Conservation (phyloP, 1,140 invertebrate species). For the Oppia nitens region DNA sequence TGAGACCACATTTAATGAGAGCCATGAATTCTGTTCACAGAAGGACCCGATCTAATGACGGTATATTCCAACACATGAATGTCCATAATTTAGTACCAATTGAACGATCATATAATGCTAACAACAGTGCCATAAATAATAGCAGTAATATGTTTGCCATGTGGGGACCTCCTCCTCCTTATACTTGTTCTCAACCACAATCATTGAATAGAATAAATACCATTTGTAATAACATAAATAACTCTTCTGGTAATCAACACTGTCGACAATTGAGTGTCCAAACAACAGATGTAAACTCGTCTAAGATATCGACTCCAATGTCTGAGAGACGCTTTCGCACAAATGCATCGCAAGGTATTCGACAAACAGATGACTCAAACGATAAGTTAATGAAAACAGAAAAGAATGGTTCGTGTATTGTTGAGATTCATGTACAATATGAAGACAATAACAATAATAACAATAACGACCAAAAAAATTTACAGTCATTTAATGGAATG, state of each 20-base stretch:
- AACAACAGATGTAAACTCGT: conserved; percentile 12
- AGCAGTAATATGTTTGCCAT: conserved; percentile 23
- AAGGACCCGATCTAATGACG: conserved; percentile 22
- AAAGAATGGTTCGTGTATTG: conserved; percentile 17
- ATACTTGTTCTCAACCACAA: conserved; percentile 39
- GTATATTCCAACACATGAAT: conserved; percentile 21
- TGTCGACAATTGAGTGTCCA: not conserved
- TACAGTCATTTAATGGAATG: conserved; percentile 13
- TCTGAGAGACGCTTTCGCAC: conserved; percentile 17
- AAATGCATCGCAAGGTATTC: conserved; percentile 19
- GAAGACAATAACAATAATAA: no score
- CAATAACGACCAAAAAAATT: conserved; percentile 13
- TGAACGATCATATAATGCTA: no score
- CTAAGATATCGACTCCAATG: conserved; percentile 18
- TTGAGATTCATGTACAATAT: conserved; percentile 20
- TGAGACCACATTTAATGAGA: no score
- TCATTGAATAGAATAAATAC: conserved; percentile 17
- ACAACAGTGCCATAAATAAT: not conserved
- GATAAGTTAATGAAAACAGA: conserved; percentile 1
- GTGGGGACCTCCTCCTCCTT: conserved; percentile 55
- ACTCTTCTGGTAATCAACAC: conserved; percentile 24
- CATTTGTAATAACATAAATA: conserved; percentile 22
- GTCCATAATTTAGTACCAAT: conserved; percentile 4
- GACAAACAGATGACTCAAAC: conserved; percentile 16
- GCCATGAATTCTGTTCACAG: conserved; percentile 2